These are phyloP conservation scores for Lasius platythorax DNA, from an alignment of 2,888 invertebrate genomes.

Conservation along the genomic window DNA sequence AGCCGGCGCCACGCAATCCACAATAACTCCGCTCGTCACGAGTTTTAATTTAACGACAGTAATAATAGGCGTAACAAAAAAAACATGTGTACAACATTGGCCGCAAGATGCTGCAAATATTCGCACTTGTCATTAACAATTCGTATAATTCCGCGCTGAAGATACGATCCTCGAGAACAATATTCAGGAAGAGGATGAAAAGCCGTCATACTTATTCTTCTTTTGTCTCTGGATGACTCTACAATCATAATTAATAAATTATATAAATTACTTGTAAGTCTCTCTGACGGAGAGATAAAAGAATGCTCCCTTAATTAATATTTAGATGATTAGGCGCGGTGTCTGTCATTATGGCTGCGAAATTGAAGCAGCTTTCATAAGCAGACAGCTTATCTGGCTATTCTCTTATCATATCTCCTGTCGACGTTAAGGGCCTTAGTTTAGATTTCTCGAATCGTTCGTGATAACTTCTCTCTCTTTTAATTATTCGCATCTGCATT, in stretches of 20 bases:
- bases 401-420: slow-evolving; percentile 44
- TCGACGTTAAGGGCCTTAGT: slow-evolving; percentile 14
- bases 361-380: slow-evolving; percentile 1
- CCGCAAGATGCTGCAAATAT: not conserved
- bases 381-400: slow-evolving; percentile 4
- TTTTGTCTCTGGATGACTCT: not conserved
- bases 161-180: not conserved
- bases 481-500: slow-evolving; percentile 12
- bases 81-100: not conserved
- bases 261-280: not conserved
- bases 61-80: not conserved
- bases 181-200: not conserved
- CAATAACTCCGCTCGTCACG: not conserved
- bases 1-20: not conserved
- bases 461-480: slow-evolving; percentile 8
- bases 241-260: not conserved
- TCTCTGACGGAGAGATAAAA: not conserved
- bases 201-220: not conserved
- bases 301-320: not conserved
- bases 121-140: not conserved
- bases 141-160: not conserved
- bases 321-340: not conserved
- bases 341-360: not conserved
- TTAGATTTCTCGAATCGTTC: slow-evolving; percentile 31
- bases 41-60: not conserved